phyloP scores from a whole-genome alignment of 2,113 vertebrate species.

The Pomatostomus ruficeps region DNA sequence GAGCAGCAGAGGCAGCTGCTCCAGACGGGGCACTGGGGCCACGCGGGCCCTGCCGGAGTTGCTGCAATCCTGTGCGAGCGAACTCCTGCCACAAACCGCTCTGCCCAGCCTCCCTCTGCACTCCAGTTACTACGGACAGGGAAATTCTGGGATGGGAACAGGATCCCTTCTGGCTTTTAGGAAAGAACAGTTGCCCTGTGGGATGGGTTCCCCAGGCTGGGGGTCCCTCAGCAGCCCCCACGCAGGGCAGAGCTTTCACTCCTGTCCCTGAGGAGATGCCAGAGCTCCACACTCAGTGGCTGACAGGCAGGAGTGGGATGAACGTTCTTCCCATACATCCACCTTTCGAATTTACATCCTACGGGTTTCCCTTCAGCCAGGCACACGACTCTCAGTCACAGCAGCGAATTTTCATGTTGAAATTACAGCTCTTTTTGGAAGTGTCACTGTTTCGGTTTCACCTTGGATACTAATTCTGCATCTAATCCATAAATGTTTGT shows the following conservation, averaged over 20 bases:
- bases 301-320: neutral
- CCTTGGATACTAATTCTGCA: neutral
- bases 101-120: neutral
- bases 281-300: neutral
- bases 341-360: neutral
- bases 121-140: neutral
- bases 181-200: neutral
- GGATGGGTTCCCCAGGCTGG: neutral
- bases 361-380: neutral
- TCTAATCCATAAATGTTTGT: neutral
- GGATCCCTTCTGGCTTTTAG: too few species aligned
- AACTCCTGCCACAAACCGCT: accelerated
- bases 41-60: accelerated
- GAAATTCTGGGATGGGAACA: neutral
- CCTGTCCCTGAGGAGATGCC: neutral
- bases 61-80: accelerated
- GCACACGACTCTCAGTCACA: neutral
- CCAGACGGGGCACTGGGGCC: accelerated
- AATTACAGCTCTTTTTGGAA: neutral
- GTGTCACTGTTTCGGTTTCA: neutral
- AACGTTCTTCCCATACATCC: neutral
- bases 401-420: neutral
- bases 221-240: neutral
- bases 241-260: accelerated
- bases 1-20: neutral